These are phyloP conservation scores for Lophius piscatorius DNA, from an alignment of 2,113 vertebrate genomes.

Conservation along the genomic window DNA sequence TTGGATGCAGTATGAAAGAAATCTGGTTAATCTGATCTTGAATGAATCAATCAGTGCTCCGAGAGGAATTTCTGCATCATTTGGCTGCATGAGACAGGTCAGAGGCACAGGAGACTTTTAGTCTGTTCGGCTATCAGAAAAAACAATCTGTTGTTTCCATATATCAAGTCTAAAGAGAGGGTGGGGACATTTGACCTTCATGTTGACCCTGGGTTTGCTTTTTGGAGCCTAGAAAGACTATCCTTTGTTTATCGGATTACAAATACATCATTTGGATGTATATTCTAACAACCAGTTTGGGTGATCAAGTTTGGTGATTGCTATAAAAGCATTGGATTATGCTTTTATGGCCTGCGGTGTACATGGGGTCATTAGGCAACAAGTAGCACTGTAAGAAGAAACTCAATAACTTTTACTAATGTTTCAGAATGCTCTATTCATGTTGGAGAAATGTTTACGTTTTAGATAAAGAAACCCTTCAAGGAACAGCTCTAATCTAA, in stretches of 20 bases:
- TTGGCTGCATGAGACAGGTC: slow-evolving; percentile 5
- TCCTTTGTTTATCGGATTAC: too few relatives aligned
- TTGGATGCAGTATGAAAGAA: slow-evolving; percentile 30
- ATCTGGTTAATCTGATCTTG: slow-evolving; percentile 40
- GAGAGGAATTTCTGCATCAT: slow-evolving; percentile 26
- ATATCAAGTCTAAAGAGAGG: background rate
- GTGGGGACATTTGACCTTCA: slow-evolving; percentile 35
- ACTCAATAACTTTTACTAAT: too few relatives aligned
- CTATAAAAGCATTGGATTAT: too few relatives aligned
- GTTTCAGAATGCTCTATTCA: too few relatives aligned
- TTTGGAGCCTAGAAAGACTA: too few relatives aligned
- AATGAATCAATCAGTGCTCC: slow-evolving; percentile 25
- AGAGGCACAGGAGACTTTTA: background rate
- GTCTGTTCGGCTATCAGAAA: too few relatives aligned
- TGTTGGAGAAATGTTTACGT: background rate
- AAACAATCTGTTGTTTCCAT: background rate
- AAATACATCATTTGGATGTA: too few relatives aligned
- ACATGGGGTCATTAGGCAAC: too few relatives aligned
- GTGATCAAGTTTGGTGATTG: too few relatives aligned
- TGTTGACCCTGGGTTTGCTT: slow-evolving; percentile 18
- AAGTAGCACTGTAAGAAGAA: background rate
- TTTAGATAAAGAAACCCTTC: slow-evolving; percentile 1
- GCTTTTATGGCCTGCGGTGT: too few relatives aligned
- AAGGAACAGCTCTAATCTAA: too few relatives aligned
- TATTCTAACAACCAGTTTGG: too few relatives aligned